phyloP scores from a whole-genome alignment of 2,888 invertebrate species.

The Toxonevra muliebris region DNA sequence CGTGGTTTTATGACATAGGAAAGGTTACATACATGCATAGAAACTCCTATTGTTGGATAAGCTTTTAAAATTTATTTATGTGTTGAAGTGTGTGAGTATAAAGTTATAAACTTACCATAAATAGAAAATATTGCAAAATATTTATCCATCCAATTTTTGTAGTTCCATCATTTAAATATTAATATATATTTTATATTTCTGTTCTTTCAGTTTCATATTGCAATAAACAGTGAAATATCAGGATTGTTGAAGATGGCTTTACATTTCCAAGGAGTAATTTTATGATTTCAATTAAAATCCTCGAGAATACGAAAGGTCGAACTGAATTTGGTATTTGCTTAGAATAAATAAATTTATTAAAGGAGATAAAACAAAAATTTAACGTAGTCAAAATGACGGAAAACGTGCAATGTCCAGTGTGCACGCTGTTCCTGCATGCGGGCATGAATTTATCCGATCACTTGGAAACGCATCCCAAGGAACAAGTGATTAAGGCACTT shows the following conservation, averaged over 20 bases:
- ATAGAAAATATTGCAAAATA: no score
- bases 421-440: slow-evolving; percentile 83
- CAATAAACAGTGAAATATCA: neutral
- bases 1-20: no score
- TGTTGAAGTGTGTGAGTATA: no score
- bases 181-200: neutral
- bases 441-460: slow-evolving; percentile 84
- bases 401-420: slow-evolving; percentile 79
- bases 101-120: no score
- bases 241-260: slow-evolving; percentile 26
- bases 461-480: slow-evolving; percentile 87
- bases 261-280: slow-evolving; percentile 13
- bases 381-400: slow-evolving; percentile 54
- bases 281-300: slow-evolving; percentile 33
- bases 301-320: neutral
- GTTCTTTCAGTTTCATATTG: neutral
- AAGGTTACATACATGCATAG: no score
- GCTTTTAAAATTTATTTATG: no score
- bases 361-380: neutral
- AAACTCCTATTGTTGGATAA: no score
- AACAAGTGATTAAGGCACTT: slow-evolving; percentile 85
- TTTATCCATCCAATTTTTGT: no score
- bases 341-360: neutral
- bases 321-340: slow-evolving; percentile 3
- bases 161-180: no score